Base-by-base conservation (phyloP, 2,113 vertebrate species). In the Spea multiplicata region DNA sequence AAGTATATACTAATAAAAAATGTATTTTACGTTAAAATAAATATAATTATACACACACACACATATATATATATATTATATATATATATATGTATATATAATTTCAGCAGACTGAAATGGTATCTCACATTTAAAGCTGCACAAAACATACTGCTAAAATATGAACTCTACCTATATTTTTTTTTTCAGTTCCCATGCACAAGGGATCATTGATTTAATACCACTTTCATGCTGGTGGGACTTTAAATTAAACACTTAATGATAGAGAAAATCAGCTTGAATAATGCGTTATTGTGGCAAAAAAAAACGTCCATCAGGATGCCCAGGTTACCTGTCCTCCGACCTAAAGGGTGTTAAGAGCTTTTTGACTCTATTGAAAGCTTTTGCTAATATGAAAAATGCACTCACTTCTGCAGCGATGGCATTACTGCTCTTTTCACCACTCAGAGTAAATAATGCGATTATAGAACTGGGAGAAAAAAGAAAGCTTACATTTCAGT, bases 401-500 rank as follows among this genome's bases (percentile, higher is more conserved):
- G 71, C 85, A 87, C 86, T 84, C 87, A 85, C 86, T 89, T 86
- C 81, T 72, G n/a, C 0, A 3, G 84, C 69, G 75, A 82, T 52
- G 82, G 81, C 84, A 80, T 86, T 87, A 80, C 69, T 64, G 59
- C 85, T 88, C 87, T 89, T 89, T 87, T 86, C 85, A 86, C 81
- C 77, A 86, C 82, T 87, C 84, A 62, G 78, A 84, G 83, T 82
- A 85, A 78, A 86, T 88, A 91, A 92, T 88, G 84, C 83, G 87
- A 93, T 91, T 91, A 91, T 46, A 59, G 49, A 68, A 53, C 66
- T 30, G 81, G 78, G 82, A 72, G 76, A 48, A 80, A 66, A 81
- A 84, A 87, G 81, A 84, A 89, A 85, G 81, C 78, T 81, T 86
- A 84, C 78, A 81, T 88, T 87, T 88, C 88, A 91, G 91, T 91